Conservation (phyloP, 1,140 invertebrate species). For the Drosophila asahinai region DNA sequence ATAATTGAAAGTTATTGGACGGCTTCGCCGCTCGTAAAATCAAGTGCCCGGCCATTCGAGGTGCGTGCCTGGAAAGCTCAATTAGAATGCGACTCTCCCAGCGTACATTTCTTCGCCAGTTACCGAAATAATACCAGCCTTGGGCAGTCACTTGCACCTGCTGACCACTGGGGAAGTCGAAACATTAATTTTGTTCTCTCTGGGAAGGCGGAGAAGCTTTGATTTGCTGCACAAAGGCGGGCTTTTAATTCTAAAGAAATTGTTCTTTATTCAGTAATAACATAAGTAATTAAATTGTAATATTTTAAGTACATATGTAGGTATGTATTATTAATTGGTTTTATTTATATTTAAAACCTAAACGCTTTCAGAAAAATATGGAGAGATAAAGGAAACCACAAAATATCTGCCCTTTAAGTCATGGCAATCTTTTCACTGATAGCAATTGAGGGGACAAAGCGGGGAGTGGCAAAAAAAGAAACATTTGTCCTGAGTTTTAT, state of each 20-base stretch:
- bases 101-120: conserved; percentile 24
- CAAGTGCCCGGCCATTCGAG: conserved; percentile 52
- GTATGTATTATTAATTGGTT: too few relatives aligned
- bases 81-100: conserved; percentile 57
- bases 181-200: background rate
- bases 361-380: too few relatives aligned
- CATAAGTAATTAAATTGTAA: background rate
- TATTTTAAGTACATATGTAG: background rate
- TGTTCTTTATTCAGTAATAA: background rate
- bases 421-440: too few relatives aligned
- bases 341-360: too few relatives aligned
- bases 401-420: too few relatives aligned
- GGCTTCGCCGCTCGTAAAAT: conserved; percentile 69
- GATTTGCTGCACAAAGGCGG: conserved; percentile 3
- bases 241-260: background rate
- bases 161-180: conserved; percentile 14
- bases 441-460: too few relatives aligned
- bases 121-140: conserved; percentile 16
- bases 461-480: background rate
- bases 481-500: too few relatives aligned
- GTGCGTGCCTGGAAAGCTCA: conserved; percentile 68
- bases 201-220: background rate
- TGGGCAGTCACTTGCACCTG: conserved; percentile 26
- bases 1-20: conserved; percentile 84
- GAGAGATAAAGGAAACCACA: background rate